Evolutionary conservation across 2,888 invertebrate species (phyloP).

Genomic region (Ophraella communa): DNA sequence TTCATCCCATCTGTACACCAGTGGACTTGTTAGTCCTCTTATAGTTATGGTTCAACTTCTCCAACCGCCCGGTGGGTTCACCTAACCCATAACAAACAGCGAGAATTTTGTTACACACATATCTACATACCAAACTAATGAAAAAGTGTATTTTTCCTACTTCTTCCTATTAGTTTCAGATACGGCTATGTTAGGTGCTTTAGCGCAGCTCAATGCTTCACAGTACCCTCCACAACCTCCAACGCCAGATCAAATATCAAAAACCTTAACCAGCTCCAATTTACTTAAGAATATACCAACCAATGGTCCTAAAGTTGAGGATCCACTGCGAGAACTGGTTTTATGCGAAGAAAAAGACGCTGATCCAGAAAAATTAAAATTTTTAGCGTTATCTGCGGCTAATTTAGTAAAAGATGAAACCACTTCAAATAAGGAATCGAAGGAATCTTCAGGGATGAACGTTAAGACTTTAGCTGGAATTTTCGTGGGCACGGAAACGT

Average conservation of each 20-base stretch:
- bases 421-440: constrained; percentile 25
- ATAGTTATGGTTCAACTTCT: too few relatives aligned
- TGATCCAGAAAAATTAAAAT: constrained; percentile 62
- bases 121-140: too few relatives aligned
- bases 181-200: constrained; percentile 50
- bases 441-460: constrained; percentile 38
- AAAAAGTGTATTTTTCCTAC: too few relatives aligned
- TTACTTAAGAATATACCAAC: constrained; percentile 12
- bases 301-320: constrained; percentile 49
- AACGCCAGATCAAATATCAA: constrained; percentile 17
- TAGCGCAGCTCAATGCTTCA: constrained; percentile 52
- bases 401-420: constrained; percentile 63
- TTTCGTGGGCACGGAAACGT: constrained; percentile 56
- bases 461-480: constrained; percentile 57
- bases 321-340: constrained; percentile 71
- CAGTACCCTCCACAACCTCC: constrained; percentile 37
- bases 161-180: constrained; percentile 14
- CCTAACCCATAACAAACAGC: too few relatives aligned
- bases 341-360: constrained; percentile 64
- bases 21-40: too few relatives aligned
- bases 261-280: constrained; percentile 27
- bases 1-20: too few relatives aligned
- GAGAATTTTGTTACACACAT: too few relatives aligned
- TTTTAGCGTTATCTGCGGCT: constrained; percentile 69
- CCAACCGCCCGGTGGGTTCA: too few relatives aligned